Evolutionary conservation across 2,888 invertebrate species (phyloP).

Genomic region (Bedellia somnulentella): DNA sequence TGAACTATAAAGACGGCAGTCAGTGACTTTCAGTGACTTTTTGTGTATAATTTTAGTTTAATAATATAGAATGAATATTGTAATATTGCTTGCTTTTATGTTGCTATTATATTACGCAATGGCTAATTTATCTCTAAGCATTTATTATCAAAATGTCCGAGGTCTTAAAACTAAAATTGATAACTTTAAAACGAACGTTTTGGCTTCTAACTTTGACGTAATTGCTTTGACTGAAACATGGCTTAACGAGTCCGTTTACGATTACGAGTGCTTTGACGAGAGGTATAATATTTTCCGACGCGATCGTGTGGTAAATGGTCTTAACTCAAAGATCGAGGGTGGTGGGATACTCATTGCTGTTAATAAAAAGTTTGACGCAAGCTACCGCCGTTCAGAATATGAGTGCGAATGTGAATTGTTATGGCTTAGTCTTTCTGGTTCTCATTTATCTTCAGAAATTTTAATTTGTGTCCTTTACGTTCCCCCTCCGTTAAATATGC

Average conservation of each 20-base stretch:
- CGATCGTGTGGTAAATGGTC: slow-evolving; percentile 6
- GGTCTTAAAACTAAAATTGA: slow-evolving; percentile 10
- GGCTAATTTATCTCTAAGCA: no score
- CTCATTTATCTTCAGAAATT: not conserved
- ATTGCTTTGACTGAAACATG: slow-evolving; percentile 12
- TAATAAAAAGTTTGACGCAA: not conserved
- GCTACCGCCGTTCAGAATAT: not conserved
- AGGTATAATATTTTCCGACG: slow-evolving; percentile 11
- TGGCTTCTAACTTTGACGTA: slow-evolving; percentile 8
- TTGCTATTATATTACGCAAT: no score
- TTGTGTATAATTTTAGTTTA: not conserved
- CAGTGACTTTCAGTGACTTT: not conserved
- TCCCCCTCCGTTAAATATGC: no score
- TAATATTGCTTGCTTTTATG: no score
- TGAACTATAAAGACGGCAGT: not conserved
- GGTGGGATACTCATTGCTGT: not conserved
- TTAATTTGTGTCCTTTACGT: not conserved
- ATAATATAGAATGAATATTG: no score
- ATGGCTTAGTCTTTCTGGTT: not conserved
- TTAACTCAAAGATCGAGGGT: not conserved
- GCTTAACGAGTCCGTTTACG: slow-evolving; percentile 9
- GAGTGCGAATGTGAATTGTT: not conserved
- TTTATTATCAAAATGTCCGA: slow-evolving; percentile 10
- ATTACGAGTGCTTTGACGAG: slow-evolving; percentile 10
- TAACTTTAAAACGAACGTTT: slow-evolving; percentile 9